Conservation (phyloP, 2,797 vertebrate species). For the Diglossa cyanea region DNA sequence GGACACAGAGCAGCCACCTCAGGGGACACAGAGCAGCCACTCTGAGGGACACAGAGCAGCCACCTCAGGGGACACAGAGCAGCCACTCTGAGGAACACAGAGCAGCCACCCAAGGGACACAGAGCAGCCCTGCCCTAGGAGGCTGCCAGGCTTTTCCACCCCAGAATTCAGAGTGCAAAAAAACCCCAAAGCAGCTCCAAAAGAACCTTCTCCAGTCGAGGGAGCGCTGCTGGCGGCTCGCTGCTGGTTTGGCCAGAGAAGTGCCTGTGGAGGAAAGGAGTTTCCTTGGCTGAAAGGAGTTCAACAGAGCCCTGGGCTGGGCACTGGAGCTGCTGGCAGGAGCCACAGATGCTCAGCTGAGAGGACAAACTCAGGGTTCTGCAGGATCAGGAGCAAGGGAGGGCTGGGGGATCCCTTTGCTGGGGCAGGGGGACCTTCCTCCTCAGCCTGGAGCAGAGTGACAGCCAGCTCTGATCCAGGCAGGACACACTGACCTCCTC, state of each 20-base stretch:
- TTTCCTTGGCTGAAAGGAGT: constrained; percentile 29
- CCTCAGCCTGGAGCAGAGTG: background rate
- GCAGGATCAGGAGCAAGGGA: background rate
- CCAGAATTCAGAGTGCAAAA: background rate
- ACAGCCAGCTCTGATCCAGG: background rate
- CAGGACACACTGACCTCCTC: rapidly evolving
- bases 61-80: rapidly evolving
- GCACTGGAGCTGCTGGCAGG: background rate
- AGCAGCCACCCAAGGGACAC: too few species aligned
- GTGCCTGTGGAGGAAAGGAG: constrained; percentile 44
- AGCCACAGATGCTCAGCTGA: background rate
- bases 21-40: background rate
- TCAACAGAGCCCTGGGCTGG: background rate
- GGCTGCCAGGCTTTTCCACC: constrained; percentile 39
- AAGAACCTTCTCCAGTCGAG: constrained; percentile 6
- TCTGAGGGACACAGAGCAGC: too few species aligned
- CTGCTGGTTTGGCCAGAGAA: constrained; percentile 8
- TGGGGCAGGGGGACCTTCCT: background rate
- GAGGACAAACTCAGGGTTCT: rapidly evolving
- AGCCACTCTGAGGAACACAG: rapidly evolving
- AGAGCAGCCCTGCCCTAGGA: background rate
- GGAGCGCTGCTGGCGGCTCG: background rate
- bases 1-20: too few species aligned
- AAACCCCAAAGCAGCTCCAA: constrained; percentile 17
- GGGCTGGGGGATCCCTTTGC: background rate